Conservation (phyloP, 2,113 vertebrate species). For the Syngnathus typhle region DNA sequence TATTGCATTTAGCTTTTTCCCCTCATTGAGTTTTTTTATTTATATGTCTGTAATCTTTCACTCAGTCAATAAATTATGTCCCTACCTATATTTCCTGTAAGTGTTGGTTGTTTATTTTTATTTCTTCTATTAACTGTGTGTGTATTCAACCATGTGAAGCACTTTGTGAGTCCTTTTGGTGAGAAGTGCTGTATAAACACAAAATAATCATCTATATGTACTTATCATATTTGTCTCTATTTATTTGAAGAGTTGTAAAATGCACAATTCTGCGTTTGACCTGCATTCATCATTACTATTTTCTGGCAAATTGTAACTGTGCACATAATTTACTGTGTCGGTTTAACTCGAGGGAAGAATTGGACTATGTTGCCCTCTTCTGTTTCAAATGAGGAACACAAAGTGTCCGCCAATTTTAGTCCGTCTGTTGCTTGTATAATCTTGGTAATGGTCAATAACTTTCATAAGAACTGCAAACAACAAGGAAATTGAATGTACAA, state of each 20-base stretch:
- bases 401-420: constrained; percentile 1
- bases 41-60: too few species aligned
- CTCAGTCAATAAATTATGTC: too few species aligned
- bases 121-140: not conserved
- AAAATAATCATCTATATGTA: not conserved
- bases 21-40: too few species aligned
- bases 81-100: not conserved
- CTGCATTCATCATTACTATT: not conserved
- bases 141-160: not conserved
- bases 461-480: not conserved
- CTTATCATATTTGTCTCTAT: not conserved
- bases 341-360: constrained; percentile 5
- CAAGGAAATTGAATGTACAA: not conserved
- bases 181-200: not conserved
- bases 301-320: too few species aligned
- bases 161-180: not conserved
- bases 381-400: constrained; percentile 44
- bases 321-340: not conserved
- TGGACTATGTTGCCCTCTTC: constrained; percentile 60
- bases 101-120: not conserved
- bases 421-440: not conserved
- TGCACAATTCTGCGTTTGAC: not conserved
- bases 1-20: too few species aligned
- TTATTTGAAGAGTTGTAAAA: not conserved
- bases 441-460: not conserved